phyloP scores from a whole-genome alignment of 1,140 invertebrate species.

The Stegodyphus dumicola region DNA sequence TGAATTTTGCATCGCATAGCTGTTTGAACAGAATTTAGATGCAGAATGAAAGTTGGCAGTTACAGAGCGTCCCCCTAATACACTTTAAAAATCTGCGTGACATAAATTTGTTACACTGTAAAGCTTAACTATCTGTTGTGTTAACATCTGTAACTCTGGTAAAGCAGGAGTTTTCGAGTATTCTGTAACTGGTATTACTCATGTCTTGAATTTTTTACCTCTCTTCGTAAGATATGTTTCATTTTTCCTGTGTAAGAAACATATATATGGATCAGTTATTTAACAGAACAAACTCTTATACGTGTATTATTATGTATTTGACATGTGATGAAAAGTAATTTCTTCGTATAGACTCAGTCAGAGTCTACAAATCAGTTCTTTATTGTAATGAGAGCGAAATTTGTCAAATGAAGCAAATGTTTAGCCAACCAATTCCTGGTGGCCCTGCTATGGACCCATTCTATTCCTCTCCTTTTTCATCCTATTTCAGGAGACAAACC shows the following conservation, averaged over 20 bases:
- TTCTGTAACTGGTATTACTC: no score
- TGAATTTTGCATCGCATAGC: neutral
- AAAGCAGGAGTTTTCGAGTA: no score
- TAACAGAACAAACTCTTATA: no score
- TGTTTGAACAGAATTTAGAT: neutral
- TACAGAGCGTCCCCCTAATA: constrained; percentile 3
- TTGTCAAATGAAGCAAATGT: constrained; percentile 63
- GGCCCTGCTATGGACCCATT: constrained; percentile 62
- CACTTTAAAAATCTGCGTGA: constrained; percentile 1
- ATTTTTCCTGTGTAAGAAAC: no score
- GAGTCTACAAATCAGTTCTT: constrained; percentile 33
- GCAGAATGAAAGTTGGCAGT: neutral
- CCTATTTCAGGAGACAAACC: constrained; percentile 63
- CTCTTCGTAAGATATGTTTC: no score
- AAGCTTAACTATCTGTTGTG: neutral
- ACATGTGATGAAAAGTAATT: constrained; percentile 25
- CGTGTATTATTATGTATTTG: neutral
- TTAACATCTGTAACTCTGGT: no score
- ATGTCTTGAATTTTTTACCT: no score
- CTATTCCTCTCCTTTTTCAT: constrained; percentile 62
- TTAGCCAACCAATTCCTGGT: constrained; percentile 62
- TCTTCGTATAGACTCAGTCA: constrained; percentile 2
- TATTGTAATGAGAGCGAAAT: constrained; percentile 40
- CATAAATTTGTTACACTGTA: neutral
- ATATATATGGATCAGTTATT: no score